Evolutionary conservation across 2,113 vertebrate species (phyloP).

Genomic region (Dryoscopus gambensis): DNA sequence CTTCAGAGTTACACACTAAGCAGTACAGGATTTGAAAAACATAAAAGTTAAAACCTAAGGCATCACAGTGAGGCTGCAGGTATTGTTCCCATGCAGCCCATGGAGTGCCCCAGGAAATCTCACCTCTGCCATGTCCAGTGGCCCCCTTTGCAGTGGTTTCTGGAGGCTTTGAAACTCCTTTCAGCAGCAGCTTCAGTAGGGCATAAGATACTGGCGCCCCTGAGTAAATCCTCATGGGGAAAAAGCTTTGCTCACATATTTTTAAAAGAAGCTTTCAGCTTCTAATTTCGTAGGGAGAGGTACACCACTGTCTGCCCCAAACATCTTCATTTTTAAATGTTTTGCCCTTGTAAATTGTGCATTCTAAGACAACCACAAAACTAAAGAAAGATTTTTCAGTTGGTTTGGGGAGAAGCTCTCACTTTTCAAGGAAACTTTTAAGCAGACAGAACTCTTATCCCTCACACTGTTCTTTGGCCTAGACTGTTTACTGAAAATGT

Average conservation of each 20-base stretch:
- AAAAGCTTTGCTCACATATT: not conserved
- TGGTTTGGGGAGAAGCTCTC: not conserved
- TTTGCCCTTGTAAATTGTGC: not conserved
- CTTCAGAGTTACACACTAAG: too few species aligned
- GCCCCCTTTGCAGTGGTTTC: not conserved
- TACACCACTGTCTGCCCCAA: not conserved
- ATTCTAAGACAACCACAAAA: not conserved
- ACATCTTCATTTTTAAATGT: not conserved
- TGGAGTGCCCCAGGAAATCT: not conserved
- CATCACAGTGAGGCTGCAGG: not conserved
- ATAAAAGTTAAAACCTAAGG: too few species aligned
- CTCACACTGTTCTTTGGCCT: not conserved
- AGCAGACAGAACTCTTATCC: not conserved
- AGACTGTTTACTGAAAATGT: not conserved
- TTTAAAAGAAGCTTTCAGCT: not conserved
- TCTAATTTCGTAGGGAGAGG: not conserved
- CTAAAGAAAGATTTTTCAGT: not conserved
- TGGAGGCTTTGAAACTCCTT: not conserved
- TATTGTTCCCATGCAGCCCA: fast-evolving
- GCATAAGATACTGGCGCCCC: fast-evolving
- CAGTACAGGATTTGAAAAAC: too few species aligned
- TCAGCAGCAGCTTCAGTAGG: not conserved
- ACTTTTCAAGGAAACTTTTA: not conserved
- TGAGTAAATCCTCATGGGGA: not conserved
- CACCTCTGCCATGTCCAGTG: not conserved